Percentiles rank a stretch among this genome's conserved stretches.
Conservation (phyloP, 2,797 vertebrate genomes). For the Cossypha heuglini region DNA sequence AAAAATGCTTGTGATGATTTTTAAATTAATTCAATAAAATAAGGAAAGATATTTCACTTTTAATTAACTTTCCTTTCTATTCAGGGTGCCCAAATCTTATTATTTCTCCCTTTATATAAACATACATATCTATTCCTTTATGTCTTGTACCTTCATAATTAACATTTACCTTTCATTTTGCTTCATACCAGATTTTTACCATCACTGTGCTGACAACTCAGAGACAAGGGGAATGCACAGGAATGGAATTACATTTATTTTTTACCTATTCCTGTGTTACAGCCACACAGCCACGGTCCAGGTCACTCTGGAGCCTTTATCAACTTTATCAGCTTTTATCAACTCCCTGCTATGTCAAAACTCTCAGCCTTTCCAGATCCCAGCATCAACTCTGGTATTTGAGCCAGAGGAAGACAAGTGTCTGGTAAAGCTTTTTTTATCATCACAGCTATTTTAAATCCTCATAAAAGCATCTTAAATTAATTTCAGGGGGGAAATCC, state of each 20-base stretch:
- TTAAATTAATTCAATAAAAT: not conserved
- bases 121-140: not conserved
- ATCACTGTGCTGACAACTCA: not conserved
- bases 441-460: not conserved
- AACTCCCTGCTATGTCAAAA: fast-evolving
- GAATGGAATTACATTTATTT: not conserved
- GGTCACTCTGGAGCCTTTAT: not conserved
- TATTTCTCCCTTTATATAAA: not conserved
- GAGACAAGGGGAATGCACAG: not conserved
- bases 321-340: not conserved
- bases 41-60: not conserved
- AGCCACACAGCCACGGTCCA: fast-evolving
- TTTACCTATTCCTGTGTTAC: fast-evolving
- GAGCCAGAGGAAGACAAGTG: fast-evolving
- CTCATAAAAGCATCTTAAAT: not conserved
- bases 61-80: not conserved
- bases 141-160: not conserved
- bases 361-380: not conserved
- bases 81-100: not conserved
- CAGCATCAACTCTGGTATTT: not conserved
- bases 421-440: not conserved
- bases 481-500: not conserved
- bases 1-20: not conserved
- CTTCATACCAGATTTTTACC: not conserved
- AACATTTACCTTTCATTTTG: not conserved